A percentile compares a stretch with the other conserved stretches of the same genome.
Conservation (phyloP, 2,888 invertebrate genomes). For the Petrolisthes cinctipes region DNA sequence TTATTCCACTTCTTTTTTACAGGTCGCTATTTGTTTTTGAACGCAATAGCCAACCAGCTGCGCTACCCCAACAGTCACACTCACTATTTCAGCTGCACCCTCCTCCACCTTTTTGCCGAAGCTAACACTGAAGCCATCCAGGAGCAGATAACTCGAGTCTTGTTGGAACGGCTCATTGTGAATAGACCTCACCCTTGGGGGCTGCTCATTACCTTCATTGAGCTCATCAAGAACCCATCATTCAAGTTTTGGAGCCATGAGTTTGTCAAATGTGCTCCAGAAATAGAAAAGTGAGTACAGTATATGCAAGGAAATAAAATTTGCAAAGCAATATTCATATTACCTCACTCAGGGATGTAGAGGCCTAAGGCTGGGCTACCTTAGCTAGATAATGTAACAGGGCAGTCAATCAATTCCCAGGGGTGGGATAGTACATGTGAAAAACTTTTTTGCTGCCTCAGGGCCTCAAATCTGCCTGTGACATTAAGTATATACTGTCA, state of each 20-base stretch:
- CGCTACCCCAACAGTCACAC: constrained; percentile 99
- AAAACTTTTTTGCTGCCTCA: no score
- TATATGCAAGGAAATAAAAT: constrained; percentile 13
- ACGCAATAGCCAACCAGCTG: constrained; percentile 98
- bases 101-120: constrained; percentile 96
- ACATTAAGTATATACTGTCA: no score
- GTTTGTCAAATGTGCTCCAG: constrained; percentile 99
- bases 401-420: no score
- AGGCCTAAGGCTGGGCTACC: no score
- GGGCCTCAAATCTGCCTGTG: no score
- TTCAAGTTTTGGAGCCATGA: constrained; percentile 99
- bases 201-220: constrained; percentile 96
- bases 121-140: constrained; percentile 97
- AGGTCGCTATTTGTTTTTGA: constrained; percentile 91
- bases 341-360: no score
- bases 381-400: no score
- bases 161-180: constrained; percentile 96
- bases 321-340: no score
- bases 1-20: constrained; percentile 4
- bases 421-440: no score
- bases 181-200: constrained; percentile 99
- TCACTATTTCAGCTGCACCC: constrained; percentile 98
- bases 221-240: constrained; percentile 96
- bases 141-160: constrained; percentile 86
- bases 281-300: constrained; percentile 87